A percentile compares a stretch with the other conserved stretches of the same genome.
Conservation (phyloP, 35 echinoderm and acorn worm genomes). For the Lytechinus variegatus region DNA sequence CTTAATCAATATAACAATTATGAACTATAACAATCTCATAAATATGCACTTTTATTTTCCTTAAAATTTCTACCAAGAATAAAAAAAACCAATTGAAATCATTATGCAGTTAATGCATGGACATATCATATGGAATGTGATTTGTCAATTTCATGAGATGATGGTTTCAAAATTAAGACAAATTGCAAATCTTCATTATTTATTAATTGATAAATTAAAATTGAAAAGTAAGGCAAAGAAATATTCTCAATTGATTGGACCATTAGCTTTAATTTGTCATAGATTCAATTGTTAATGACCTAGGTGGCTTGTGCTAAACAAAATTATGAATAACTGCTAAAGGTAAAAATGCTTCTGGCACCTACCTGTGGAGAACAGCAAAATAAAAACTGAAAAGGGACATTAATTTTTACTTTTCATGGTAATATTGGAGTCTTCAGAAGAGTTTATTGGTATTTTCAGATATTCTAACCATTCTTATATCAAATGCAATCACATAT, state of each 20-base stretch:
- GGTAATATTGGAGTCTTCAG: slow-evolving; percentile 8
- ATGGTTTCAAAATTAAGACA: background rate
- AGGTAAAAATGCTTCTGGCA: background rate
- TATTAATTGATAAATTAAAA: background rate
- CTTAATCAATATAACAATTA: background rate
- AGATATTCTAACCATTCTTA: background rate
- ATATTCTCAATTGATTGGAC: background rate
- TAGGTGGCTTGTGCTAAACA: background rate
- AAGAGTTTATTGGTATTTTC: background rate
- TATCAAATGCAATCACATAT: background rate
- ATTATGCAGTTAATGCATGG: background rate
- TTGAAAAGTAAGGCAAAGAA: background rate
- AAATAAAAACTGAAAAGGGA: background rate
- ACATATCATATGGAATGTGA: slow-evolving; percentile 19
- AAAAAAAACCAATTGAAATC: background rate
- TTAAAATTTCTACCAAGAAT: background rate
- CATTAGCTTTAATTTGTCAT: background rate
- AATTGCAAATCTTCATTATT: background rate
- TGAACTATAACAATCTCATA: background rate
- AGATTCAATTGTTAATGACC: background rate
- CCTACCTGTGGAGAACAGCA: background rate
- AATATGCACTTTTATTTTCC: background rate
- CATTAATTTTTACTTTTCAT: background rate
- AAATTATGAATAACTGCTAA: background rate
- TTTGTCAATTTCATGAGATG: slow-evolving; percentile 18